These are phyloP conservation scores for Zosterops borbonicus DNA, from an alignment of 2,113 vertebrate genomes.

Conservation along the genomic window DNA sequence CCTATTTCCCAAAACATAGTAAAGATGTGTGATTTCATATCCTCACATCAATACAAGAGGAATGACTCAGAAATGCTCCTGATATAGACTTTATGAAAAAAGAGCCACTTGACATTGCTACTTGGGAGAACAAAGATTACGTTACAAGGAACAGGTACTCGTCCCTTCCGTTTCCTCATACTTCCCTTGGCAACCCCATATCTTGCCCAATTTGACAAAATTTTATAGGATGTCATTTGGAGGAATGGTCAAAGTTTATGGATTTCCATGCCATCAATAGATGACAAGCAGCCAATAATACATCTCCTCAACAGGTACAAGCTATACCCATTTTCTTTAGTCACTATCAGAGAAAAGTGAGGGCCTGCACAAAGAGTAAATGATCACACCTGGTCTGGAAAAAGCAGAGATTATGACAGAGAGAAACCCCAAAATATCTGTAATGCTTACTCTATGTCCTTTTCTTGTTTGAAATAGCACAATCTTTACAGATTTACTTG, in stretches of 20 bases:
- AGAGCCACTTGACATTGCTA: not conserved
- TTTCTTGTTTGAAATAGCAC: not conserved
- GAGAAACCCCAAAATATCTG: not conserved
- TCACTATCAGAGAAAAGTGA: not conserved
- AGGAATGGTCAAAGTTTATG: not conserved
- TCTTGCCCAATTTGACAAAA: not conserved
- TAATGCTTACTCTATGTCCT: not conserved
- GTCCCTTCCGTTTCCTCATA: rapidly evolving
- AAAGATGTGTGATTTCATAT: not conserved
- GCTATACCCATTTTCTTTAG: not conserved
- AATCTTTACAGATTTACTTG: not conserved
- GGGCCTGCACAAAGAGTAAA: not conserved
- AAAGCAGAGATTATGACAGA: not conserved
- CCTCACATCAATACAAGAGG: not conserved
- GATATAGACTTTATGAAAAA: not conserved
- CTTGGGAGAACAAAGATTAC: not conserved
- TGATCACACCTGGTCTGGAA: not conserved
- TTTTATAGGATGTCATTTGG: not conserved
- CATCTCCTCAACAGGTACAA: not conserved
- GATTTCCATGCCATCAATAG: not conserved
- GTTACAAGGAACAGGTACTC: not conserved
- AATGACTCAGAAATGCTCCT: not conserved
- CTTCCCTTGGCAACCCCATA: not conserved
- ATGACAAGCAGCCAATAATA: not conserved
- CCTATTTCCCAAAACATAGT: not conserved